Conservation (phyloP, 2,113 vertebrate genomes). For the Catharus fuscescens region DNA sequence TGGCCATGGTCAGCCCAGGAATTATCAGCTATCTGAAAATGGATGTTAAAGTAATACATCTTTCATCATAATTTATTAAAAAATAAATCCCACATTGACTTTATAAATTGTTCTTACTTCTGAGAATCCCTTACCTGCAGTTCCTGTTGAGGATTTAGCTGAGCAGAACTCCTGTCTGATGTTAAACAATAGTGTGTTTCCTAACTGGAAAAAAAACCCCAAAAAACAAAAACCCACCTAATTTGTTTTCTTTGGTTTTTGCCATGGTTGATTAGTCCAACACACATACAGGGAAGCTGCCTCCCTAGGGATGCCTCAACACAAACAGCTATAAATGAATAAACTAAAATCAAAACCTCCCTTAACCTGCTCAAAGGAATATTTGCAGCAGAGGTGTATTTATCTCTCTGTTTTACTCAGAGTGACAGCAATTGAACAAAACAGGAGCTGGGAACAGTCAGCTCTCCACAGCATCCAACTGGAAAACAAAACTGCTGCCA, state of each 20-base stretch:
- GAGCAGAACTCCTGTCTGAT: background rate
- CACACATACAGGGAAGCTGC: background rate
- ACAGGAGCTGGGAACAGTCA: background rate
- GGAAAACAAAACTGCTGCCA: background rate
- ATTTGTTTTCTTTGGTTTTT: slow-evolving; percentile 5
- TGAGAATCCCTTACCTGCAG: background rate
- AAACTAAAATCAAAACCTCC: background rate
- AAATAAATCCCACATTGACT: background rate
- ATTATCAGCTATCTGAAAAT: background rate
- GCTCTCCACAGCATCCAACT: background rate
- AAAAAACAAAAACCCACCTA: background rate
- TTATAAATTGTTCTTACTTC: background rate
- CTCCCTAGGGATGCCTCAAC: background rate
- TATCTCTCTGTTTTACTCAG: background rate
- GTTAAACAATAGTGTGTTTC: slow-evolving; percentile 13
- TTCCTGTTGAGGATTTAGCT: background rate
- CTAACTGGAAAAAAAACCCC: background rate
- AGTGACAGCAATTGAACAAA: background rate
- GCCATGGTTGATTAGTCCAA: background rate
- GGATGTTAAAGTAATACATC: background rate
- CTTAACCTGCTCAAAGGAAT: background rate
- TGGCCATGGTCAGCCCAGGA: background rate
- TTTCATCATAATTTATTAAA: background rate
- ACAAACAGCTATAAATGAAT: background rate
- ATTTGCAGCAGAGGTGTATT: background rate